phyloP scores from a whole-genome alignment of 1,140 invertebrate genomes.

The Cheumatopsyche charites region DNA sequence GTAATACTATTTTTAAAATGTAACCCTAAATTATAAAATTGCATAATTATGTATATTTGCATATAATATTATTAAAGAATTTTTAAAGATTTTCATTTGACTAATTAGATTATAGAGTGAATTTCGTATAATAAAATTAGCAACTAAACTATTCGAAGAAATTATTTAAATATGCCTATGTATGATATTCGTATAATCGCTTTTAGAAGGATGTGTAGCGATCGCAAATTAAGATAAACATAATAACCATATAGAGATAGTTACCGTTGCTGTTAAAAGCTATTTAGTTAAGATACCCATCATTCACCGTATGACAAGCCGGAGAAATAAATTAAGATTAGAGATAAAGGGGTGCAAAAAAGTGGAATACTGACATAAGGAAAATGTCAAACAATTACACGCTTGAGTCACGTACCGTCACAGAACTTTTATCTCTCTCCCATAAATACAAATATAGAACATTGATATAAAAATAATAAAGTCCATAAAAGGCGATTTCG shows the following conservation, averaged over 20 bases:
- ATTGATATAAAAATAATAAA: no score
- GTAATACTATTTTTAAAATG: no score
- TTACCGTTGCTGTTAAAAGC: neutral
- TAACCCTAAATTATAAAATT: no score
- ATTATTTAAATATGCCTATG: neutral
- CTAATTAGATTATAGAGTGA: no score
- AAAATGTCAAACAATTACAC: constrained; percentile 4
- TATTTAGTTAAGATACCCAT: neutral
- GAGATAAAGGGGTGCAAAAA: neutral
- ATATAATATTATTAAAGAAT: no score
- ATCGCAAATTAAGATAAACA: constrained; percentile 3
- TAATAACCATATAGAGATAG: neutral
- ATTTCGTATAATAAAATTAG: no score
- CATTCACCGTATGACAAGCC: neutral
- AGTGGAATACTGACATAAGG: neutral
- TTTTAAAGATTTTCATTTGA: no score
- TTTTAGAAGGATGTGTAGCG: neutral
- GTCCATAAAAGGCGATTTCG: no score
- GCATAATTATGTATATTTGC: no score
- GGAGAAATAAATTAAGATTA: neutral
- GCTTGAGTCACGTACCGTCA: neutral
- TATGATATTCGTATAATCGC: no score
- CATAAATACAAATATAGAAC: no score
- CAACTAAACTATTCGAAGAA: neutral
- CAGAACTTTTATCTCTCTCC: no score